These are phyloP conservation scores for Trididemnum clinides DNA, from an alignment of 23 tunicate species.

Conservation along the genomic window DNA sequence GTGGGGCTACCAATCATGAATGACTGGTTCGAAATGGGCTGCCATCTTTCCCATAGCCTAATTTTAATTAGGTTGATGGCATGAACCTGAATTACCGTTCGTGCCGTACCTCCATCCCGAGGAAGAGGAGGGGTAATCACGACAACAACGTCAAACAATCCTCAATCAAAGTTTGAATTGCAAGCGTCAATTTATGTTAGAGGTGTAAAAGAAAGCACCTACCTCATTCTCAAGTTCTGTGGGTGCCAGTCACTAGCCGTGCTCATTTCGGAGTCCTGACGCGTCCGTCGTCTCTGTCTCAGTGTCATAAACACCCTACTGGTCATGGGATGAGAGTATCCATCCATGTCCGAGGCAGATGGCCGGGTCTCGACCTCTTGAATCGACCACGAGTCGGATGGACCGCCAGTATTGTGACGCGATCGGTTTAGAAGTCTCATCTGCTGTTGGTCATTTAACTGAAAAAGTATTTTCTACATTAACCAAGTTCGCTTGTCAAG, in stretches of 20 bases:
- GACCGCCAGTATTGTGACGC: slow-evolving; percentile 43
- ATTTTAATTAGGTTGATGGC: too few relatives aligned
- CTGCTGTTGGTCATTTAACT: not conserved
- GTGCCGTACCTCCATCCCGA: too few relatives aligned
- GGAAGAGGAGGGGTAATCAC: too few relatives aligned
- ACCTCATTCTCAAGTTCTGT: slow-evolving; percentile 44
- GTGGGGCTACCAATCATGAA: too few relatives aligned
- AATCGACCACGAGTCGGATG: slow-evolving; percentile 28
- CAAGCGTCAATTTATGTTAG: too few relatives aligned
- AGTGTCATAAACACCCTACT: not conserved
- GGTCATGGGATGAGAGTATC: not conserved
- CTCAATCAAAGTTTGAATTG: too few relatives aligned
- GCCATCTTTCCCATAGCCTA: too few relatives aligned
- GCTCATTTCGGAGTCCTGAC: slow-evolving; percentile 94
- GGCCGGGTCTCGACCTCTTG: slow-evolving; percentile 4
- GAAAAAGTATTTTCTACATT: not conserved
- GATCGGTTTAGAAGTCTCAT: not conserved
- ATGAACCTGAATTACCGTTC: too few relatives aligned
- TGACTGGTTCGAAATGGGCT: too few relatives aligned
- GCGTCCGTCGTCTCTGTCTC: not conserved
- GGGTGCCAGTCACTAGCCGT: slow-evolving; percentile 79
- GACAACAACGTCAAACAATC: too few relatives aligned
- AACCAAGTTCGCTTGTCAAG: too few relatives aligned
- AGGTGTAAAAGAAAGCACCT: too few relatives aligned
- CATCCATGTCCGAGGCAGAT: not conserved